Evolutionary conservation across 2,113 vertebrate genomes (phyloP).

Genomic region (Brevimyrus niger): DNA sequence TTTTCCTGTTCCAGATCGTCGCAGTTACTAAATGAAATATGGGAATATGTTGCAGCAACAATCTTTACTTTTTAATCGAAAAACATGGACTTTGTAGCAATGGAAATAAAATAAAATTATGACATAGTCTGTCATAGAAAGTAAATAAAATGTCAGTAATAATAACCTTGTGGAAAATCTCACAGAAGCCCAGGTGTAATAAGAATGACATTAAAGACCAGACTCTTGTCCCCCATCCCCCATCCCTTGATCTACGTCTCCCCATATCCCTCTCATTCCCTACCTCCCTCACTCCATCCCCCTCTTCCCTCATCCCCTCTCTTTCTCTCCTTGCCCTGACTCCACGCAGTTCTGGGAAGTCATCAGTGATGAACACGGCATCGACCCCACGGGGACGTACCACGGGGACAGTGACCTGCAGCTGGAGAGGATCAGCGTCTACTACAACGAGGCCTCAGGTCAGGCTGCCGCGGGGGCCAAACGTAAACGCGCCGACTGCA

Average conservation of each 20-base stretch:
- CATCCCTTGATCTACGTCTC: background rate
- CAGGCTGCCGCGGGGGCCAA: background rate
- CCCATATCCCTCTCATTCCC: background rate
- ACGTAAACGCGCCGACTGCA: background rate
- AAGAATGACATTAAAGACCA: background rate
- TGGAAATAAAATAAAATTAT: background rate
- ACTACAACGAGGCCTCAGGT: slow-evolving; percentile 86
- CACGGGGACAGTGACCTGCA: slow-evolving; percentile 72
- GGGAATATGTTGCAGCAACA: background rate
- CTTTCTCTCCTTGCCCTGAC: background rate
- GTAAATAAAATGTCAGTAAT: background rate
- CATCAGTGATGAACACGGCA: slow-evolving; percentile 71
- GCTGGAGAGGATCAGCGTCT: slow-evolving; percentile 81
- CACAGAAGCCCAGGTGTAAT: background rate
- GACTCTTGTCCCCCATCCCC: background rate
- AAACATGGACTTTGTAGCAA: background rate
- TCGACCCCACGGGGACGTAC: slow-evolving; percentile 79
- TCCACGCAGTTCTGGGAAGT: slow-evolving; percentile 65
- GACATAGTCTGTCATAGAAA: background rate
- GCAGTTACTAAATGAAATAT: background rate
- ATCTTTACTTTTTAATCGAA: background rate
- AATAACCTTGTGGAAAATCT: background rate
- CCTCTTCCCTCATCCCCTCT: background rate
- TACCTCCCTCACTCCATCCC: background rate
- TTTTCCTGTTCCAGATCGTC: background rate